Evolutionary conservation across 2,797 vertebrate genomes (phyloP), one percentile per base, ranked within the genome.

Genomic region (Platyrinchus mystaceus): DNA sequence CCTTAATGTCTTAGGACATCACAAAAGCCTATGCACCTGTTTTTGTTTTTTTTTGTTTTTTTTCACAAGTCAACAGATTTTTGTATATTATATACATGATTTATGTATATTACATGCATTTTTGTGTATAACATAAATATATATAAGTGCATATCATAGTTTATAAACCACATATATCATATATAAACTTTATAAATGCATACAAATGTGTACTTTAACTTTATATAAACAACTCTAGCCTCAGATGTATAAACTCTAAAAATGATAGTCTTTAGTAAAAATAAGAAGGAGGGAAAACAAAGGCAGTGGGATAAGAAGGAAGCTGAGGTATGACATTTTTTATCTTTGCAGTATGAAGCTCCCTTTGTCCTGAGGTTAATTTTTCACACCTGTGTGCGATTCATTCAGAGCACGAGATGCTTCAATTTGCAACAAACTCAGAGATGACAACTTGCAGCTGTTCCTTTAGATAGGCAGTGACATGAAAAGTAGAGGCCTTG

Each of bases 221-320:
- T 71, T 3, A 14, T 15, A 36, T 17, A 21, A 47, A 20, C 7
- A 39, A 2, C 7, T 30, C 21, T 24, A 10, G 0, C 58, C 15
- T 76, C 26, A 69, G 20, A n/a, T 37, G 0, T 20, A 73, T 36
- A 20, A 43, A n/a, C 4, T 11, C 15, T 22, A 10, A 37, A 47
- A 64, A 19, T 12, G 0, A 6, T 7, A 47, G 2, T 36, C 14
- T 80, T 46, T 68, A 1, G 2, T 28, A 26, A 62, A 62, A 66
- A 30, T 27, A 82, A 30, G 1, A 60, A 34, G 3, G 13, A 16
- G 3, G 11, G 9, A 11, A 18, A 7, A 6, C 7, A 76, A 32
- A 7, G 0, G 0, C 10, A 44, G 20, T 2, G 3, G 5, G 3
- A 30, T 13, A 28, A 10, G 9, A 12, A 50, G 3, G 7, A 77